phyloP scores from a whole-genome alignment of 2,797 vertebrate species.

The Sitta carolinensis region DNA sequence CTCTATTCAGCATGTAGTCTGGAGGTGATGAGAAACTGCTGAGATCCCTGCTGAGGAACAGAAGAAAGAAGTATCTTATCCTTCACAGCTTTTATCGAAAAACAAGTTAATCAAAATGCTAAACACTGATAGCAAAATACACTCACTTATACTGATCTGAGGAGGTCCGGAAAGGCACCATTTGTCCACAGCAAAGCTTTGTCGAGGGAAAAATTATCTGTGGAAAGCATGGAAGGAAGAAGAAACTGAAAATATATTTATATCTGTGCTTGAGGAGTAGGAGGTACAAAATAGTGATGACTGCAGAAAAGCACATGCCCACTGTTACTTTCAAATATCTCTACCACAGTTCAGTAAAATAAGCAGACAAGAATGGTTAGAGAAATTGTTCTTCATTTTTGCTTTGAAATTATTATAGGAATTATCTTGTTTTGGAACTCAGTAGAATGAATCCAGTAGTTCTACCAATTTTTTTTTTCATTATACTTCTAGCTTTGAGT shows the following conservation, averaged over 20 bases:
- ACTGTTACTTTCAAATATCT: not conserved
- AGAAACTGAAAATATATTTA: not conserved
- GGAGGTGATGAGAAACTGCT: conserved; percentile 44
- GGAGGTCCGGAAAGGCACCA: conserved; percentile 26
- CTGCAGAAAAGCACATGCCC: not conserved
- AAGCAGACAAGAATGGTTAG: not conserved
- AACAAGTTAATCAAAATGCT: conserved; percentile 69
- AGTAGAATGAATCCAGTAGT: not conserved
- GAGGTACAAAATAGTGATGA: not conserved
- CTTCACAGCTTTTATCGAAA: conserved; percentile 57
- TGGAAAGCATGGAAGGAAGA: not conserved
- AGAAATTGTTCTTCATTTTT: not conserved
- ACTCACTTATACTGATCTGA: conserved; percentile 4
- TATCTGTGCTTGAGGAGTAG: not conserved
- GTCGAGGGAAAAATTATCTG: not conserved
- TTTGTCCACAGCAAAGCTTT: conserved; percentile 52
- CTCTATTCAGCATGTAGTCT: conserved; percentile 33
- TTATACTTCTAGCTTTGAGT: not conserved
- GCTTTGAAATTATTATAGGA: not conserved
- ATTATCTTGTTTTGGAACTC: not conserved
- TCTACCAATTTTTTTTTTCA: not conserved
- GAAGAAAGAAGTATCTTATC: conserved; percentile 52
- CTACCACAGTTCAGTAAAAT: not conserved
- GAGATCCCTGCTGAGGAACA: conserved; percentile 62
- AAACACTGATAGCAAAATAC: conserved; percentile 50